phyloP scores from a whole-genome alignment of 2,888 invertebrate species.

The Phorcus lineatus region DNA sequence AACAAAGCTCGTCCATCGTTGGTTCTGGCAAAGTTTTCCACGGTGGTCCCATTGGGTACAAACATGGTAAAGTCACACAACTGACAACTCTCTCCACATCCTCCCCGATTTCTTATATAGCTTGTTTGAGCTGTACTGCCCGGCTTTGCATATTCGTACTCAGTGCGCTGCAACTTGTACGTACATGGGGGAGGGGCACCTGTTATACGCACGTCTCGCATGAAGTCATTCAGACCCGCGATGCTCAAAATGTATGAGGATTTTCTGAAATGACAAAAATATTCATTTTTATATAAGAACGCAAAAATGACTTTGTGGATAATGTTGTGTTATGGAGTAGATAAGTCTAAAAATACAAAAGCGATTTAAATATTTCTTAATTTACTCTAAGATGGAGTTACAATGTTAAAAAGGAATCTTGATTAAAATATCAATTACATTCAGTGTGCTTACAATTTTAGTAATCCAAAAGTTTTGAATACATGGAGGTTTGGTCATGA shows the following conservation, averaged over 20 bases:
- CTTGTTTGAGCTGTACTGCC: neutral
- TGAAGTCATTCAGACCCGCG: conserved; percentile 42
- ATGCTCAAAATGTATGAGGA: conserved; percentile 47
- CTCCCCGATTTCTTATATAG: neutral
- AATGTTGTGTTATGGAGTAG: no score
- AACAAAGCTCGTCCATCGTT: conserved; percentile 38
- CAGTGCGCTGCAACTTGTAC: neutral
- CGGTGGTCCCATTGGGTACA: conserved; percentile 54
- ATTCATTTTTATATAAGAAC: no score
- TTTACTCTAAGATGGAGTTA: no score
- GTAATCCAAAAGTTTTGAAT: no score
- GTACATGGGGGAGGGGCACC: conserved; percentile 23
- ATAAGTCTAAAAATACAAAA: no score
- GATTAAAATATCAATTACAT: no score
- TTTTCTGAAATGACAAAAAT: conserved; percentile 35
- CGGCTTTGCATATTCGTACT: conserved; percentile 28
- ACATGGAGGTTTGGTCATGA: no score
- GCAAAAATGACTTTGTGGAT: no score
- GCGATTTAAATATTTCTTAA: no score
- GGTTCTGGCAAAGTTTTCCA: conserved; percentile 46
- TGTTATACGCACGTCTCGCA: conserved; percentile 42
- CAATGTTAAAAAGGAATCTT: no score
- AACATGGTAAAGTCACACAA: conserved; percentile 56
- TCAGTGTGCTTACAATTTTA: no score
- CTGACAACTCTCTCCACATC: conserved; percentile 33